Conservation (phyloP, 2,797 vertebrate genomes). For the Sebastolobus alascanus region DNA sequence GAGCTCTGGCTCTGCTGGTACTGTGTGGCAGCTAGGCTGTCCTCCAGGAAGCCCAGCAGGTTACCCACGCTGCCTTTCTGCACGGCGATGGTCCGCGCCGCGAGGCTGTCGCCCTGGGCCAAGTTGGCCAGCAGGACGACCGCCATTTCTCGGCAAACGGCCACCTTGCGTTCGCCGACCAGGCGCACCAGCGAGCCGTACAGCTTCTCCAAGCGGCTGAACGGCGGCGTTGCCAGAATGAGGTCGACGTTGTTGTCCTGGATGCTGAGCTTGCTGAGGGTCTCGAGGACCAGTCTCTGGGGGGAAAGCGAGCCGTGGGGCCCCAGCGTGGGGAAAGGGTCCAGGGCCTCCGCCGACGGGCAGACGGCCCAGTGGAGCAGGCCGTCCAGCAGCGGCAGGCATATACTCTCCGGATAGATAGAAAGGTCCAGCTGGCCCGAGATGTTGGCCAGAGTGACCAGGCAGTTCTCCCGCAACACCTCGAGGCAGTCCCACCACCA, state of each 20-base stretch:
- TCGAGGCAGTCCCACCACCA: slow-evolving; percentile 99
- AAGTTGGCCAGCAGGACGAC: slow-evolving; percentile 98
- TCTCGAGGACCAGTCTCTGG: slow-evolving; percentile 98
- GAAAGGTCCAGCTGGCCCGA: slow-evolving; percentile 98
- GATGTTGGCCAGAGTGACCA: slow-evolving; percentile 98
- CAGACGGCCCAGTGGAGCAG: slow-evolving; percentile 99
- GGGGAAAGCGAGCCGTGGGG: slow-evolving; percentile 95
- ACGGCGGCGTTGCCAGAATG: slow-evolving; percentile 97
- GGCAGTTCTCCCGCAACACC: slow-evolving; percentile 95
- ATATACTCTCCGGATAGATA: slow-evolving; percentile 97
- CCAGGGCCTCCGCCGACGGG: slow-evolving; percentile 97
- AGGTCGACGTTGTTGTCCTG: slow-evolving; percentile 99
- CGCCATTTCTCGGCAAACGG: slow-evolving; percentile 98
- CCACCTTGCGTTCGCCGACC: slow-evolving; percentile 98
- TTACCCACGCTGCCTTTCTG: slow-evolving; percentile 98
- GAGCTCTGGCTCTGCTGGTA: slow-evolving; percentile 97
- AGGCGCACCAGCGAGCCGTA: slow-evolving; percentile 96
- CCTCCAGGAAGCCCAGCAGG: slow-evolving; percentile 97
- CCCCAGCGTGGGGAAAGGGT: slow-evolving; percentile 96
- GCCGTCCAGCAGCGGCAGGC: slow-evolving; percentile 97
- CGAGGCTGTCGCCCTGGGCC: slow-evolving; percentile 95
- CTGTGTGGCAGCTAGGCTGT: slow-evolving; percentile 97
- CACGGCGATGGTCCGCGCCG: slow-evolving; percentile 94
- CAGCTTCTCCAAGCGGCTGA: slow-evolving; percentile 97
- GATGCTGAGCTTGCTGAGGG: slow-evolving; percentile 99